Percentiles rank a stretch among this genome's conserved stretches.
phyloP scores from a whole-genome alignment of 2,888 invertebrate genomes.

The Apamea crenata region DNA sequence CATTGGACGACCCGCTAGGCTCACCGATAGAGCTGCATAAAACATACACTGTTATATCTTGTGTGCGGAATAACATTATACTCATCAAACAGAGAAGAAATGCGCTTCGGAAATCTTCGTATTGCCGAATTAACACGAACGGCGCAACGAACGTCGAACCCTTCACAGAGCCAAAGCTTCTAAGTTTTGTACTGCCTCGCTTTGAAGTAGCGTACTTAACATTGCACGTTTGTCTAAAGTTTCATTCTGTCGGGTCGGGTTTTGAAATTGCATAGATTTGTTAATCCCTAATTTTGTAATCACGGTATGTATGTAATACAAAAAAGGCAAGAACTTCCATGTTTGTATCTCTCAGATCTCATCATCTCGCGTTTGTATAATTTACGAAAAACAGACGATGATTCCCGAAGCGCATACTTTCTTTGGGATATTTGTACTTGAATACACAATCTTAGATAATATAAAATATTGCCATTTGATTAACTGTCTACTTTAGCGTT shows the following conservation, averaged over 20 bases:
- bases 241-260: background rate
- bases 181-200: background rate
- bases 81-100: background rate
- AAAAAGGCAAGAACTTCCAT: background rate
- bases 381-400: background rate
- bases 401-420: background rate
- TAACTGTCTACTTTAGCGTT: background rate
- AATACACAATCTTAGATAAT: background rate
- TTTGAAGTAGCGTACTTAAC: no score
- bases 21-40: constrained; percentile 58
- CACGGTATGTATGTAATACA: no score
- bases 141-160: no score
- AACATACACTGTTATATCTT: constrained; percentile 9
- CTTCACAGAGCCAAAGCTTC: background rate
- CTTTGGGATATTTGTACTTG: background rate
- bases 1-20: constrained; percentile 53
- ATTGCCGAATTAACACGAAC: background rate
- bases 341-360: background rate
- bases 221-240: background rate
- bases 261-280: background rate
- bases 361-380: background rate
- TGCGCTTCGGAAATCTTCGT: constrained; percentile 11
- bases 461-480: background rate
- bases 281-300: background rate
- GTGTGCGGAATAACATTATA: constrained; percentile 1